phyloP scores from a whole-genome alignment of 2,888 invertebrate species.

The Netelia virgata region DNA sequence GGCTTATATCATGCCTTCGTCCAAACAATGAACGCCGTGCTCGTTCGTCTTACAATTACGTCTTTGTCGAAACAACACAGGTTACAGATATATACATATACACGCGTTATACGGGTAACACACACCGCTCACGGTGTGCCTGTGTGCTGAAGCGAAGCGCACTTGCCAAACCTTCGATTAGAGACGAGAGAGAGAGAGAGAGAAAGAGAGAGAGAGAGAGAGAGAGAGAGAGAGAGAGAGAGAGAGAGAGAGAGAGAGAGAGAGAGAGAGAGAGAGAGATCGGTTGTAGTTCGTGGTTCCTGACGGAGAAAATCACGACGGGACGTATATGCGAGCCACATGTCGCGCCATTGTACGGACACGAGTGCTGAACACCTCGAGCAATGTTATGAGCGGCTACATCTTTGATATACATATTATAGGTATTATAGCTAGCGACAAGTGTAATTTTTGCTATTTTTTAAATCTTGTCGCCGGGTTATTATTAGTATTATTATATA shows the following conservation, averaged over 20 bases:
- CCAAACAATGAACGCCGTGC: slow-evolving; percentile 49
- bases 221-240: not conserved
- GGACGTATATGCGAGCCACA: not conserved
- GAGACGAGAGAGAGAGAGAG: slow-evolving; percentile 5
- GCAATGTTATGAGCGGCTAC: not conserved
- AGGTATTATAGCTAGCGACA: no score
- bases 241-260: no score
- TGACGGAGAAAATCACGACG: not conserved
- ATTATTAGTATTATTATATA: no score
- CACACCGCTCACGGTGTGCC: not conserved
- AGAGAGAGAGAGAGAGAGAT: not conserved
- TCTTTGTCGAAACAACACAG: slow-evolving; percentile 60
- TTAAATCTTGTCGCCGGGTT: no score
- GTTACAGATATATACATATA: not conserved
- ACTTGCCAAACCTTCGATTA: slow-evolving; percentile 68
- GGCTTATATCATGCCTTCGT: slow-evolving; percentile 34
- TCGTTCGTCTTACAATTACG: slow-evolving; percentile 51
- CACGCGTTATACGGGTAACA: not conserved
- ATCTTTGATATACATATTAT: not conserved
- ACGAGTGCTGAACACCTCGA: not conserved
- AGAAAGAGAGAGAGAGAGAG: not conserved
- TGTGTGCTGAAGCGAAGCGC: slow-evolving; percentile 59
- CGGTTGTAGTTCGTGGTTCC: slow-evolving; percentile 13
- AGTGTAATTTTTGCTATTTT: no score
- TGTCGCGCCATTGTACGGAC: not conserved